These are phyloP conservation scores for Plebejus anna DNA, from an alignment of 2,888 invertebrate species.

Conservation along the genomic window DNA sequence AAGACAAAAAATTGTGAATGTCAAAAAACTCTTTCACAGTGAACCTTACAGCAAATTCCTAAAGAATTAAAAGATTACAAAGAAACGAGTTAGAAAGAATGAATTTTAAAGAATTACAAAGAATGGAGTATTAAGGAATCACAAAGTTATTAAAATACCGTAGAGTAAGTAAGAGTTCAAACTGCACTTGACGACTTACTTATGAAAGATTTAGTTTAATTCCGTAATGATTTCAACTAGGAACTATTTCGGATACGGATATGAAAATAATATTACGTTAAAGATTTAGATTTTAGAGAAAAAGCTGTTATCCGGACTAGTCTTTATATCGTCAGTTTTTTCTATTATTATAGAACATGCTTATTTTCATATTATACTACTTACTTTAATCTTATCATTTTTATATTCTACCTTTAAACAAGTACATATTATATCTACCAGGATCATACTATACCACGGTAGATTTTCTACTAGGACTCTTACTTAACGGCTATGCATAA, in stretches of 20 bases:
- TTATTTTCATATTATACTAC: too few relatives aligned
- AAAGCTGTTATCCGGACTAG: too few relatives aligned
- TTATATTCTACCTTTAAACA: too few relatives aligned
- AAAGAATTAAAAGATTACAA: background rate
- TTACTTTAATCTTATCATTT: too few relatives aligned
- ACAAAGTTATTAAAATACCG: constrained; percentile 15
- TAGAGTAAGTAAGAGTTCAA: background rate
- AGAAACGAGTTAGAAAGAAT: constrained; percentile 2
- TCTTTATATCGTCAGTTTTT: too few relatives aligned
- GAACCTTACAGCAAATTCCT: background rate
- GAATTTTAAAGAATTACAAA: constrained; percentile 6
- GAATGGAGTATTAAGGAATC: background rate
- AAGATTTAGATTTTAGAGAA: too few relatives aligned
- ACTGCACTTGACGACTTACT: constrained; percentile 19
- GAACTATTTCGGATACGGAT: constrained; percentile 15
- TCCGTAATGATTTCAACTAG: constrained; percentile 16
- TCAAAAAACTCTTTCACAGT: background rate
- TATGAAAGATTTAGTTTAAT: constrained; percentile 21
- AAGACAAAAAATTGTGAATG: background rate
- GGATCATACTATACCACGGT: too few relatives aligned
- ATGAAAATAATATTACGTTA: background rate
- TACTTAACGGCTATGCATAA: too few relatives aligned
- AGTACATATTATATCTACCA: too few relatives aligned
- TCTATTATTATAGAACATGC: too few relatives aligned
- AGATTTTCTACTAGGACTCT: too few relatives aligned